Base-by-base conservation (phyloP, 1,140 invertebrate genomes). In the Magallana gigas region DNA sequence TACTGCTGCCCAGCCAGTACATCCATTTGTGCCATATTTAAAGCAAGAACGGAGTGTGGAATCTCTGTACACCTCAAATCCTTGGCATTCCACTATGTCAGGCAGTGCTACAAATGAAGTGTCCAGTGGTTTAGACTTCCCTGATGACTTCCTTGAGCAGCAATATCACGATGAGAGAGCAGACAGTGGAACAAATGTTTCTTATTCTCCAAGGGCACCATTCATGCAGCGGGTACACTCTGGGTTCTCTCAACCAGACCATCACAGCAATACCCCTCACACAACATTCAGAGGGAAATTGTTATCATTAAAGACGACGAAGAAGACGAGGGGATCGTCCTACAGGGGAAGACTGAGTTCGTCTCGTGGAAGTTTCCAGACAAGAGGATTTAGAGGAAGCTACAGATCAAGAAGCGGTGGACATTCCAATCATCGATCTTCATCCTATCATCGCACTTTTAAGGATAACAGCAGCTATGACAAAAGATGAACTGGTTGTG, bases 11-110 rank as follows among this genome's bases (percentile, higher is more conserved):
- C 23, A 29, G 9, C 29, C 68, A 76, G 23, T 76, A 29, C 68
- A 76, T 76, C 68, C 68, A 76, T 76, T 76, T 29, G 68, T 76
- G 23, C 68, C 68, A 76, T 76, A 76, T 12, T 76, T 76, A 36
- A 76, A 36, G 14, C 68, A 76, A 76, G 23, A 18, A 76, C 23
- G 68, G 68, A 36, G 23, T 29, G 36, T 76, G 68, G 68, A 76
- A 5, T 18, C 23, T 18, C 23, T 76, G 23, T 76, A 76, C 36
- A 23, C 23, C 68, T 36, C 68, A 0, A 29, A 76, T 76, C 68
- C 68, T 1, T 76, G 68, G 68, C 23, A 76, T 76, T 18, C 23
- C 12, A 11, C 68, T 12, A 29, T 29, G 11, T 29, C 11, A 8
- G 36, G 7, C 18, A 36, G 23, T 76, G 14, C 11, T 11, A 76